phyloP scores from a whole-genome alignment of 2,113 vertebrate genomes.

The Spheniscus mendiculus region DNA sequence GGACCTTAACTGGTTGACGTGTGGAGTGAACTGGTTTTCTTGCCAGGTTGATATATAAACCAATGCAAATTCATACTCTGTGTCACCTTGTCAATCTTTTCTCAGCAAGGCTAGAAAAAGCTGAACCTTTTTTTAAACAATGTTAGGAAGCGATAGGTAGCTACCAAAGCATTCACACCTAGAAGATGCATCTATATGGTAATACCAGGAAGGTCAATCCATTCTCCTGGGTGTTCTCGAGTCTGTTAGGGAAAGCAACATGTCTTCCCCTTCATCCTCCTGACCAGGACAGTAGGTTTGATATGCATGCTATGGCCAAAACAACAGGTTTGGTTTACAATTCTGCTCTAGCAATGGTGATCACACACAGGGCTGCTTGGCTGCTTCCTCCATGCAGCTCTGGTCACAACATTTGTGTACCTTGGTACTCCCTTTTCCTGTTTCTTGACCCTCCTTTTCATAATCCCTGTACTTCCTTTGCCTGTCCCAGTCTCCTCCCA shows the following conservation, averaged over 20 bases:
- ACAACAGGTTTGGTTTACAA: background rate
- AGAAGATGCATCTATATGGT: too few relatives aligned
- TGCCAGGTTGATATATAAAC: background rate
- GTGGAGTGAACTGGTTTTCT: background rate
- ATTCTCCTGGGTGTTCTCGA: too few relatives aligned
- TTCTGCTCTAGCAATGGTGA: background rate
- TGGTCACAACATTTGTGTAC: background rate
- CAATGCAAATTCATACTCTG: background rate
- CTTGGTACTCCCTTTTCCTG: background rate
- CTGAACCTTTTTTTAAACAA: background rate
- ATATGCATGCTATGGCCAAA: background rate
- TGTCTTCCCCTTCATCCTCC: background rate
- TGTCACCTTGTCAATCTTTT: background rate
- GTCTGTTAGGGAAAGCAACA: background rate
- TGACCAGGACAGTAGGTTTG: background rate
- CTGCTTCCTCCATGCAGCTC: background rate
- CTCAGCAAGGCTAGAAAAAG: background rate
- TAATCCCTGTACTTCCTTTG: background rate
- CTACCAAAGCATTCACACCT: background rate
- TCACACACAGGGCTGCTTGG: background rate
- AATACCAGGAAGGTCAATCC: too few relatives aligned
- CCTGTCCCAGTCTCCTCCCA: background rate
- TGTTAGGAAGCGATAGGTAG: background rate
- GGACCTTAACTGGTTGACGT: background rate
- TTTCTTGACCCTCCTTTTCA: background rate